These are phyloP conservation scores for Hanleya hanleyi DNA, from an alignment of 2,888 invertebrate species.

Conservation along the genomic window DNA sequence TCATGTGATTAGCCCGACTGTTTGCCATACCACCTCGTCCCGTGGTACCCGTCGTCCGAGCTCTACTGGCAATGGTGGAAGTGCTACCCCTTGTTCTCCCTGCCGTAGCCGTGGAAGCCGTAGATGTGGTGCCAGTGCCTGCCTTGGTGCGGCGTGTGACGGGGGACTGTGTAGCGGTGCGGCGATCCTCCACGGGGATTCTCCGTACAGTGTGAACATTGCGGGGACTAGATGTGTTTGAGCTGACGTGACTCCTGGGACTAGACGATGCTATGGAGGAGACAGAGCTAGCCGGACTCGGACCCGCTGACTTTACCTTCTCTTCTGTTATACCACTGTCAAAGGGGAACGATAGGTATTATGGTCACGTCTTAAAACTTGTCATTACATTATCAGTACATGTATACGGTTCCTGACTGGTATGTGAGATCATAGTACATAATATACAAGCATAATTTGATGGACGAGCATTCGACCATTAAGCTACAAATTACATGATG, in stretches of 20 bases:
- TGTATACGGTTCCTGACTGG: too few relatives aligned
- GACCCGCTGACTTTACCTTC: constrained; percentile 12
- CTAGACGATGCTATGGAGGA: constrained; percentile 21
- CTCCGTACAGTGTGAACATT: background rate
- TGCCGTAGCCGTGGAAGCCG: background rate
- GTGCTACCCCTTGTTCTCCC: constrained; percentile 12
- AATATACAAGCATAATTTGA: too few relatives aligned
- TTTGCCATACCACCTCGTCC: constrained; percentile 6
- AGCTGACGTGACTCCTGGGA: constrained; percentile 23
- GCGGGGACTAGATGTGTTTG: constrained; percentile 12
- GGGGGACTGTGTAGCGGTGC: constrained; percentile 27
- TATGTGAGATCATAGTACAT: too few relatives aligned
- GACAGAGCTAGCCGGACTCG: constrained; percentile 13
- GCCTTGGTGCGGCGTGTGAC: constrained; percentile 33
- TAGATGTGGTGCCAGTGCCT: background rate
- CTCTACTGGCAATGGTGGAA: background rate
- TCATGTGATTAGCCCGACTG: constrained; percentile 42
- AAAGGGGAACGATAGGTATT: constrained; percentile 24
- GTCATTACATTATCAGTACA: too few relatives aligned
- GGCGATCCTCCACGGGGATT: background rate
- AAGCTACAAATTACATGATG: too few relatives aligned
- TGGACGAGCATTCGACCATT: too few relatives aligned
- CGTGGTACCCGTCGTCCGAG: constrained; percentile 2
- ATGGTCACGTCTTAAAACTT: too few relatives aligned
- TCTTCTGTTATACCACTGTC: constrained; percentile 31